phyloP scores from a whole-genome alignment of 2,797 vertebrate species.

The Paguma larvata region DNA sequence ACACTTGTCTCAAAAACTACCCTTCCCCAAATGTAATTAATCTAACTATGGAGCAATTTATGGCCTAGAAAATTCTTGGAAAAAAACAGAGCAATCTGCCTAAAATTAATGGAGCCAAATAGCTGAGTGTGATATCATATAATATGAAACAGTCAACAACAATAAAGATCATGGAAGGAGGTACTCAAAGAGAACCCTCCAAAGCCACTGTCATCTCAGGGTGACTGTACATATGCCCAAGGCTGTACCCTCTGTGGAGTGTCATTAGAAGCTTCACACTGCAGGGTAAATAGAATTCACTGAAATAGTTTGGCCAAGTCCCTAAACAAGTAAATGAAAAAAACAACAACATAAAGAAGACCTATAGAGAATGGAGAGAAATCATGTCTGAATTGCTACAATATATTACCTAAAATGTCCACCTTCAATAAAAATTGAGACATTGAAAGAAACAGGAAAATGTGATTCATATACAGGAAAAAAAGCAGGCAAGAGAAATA shows the following conservation, averaged over 20 bases:
- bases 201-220: not conserved
- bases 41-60: not conserved
- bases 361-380: not conserved
- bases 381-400: not conserved
- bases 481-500: not conserved
- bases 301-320: not conserved
- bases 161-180: not conserved
- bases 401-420: not conserved
- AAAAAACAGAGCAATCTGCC: not conserved
- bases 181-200: not conserved
- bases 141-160: not conserved
- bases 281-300: not conserved
- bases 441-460: not conserved
- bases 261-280: not conserved
- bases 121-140: not conserved
- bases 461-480: not conserved
- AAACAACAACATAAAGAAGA: not conserved
- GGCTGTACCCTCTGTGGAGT: not conserved
- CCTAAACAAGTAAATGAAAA: not conserved
- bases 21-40: not conserved
- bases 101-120: not conserved
- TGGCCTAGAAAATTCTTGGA: not conserved
- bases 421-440: not conserved
- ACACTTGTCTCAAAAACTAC: not conserved
- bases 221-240: not conserved